Conservation (phyloP, 2,888 invertebrate genomes). For the Polydrusus cervinus region DNA sequence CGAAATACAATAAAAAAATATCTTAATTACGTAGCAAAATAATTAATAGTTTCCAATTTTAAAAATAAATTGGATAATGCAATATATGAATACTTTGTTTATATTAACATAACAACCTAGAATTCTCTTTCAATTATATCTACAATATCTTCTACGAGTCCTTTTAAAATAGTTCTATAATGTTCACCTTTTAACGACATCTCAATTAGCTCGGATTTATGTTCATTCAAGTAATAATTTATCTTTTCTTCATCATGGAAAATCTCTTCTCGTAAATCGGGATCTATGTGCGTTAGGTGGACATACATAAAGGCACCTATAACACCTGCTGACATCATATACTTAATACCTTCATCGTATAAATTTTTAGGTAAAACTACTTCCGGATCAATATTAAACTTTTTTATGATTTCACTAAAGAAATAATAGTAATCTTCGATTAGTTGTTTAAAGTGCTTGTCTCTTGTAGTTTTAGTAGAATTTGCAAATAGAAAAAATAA, state of each 20-base stretch:
- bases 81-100: too few relatives aligned
- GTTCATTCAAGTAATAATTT: conserved; percentile 31
- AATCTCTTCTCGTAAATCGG: conserved; percentile 38
- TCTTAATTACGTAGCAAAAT: too few relatives aligned
- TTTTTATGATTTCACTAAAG: conserved; percentile 9
- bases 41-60: too few relatives aligned
- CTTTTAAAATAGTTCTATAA: conserved; percentile 31
- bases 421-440: conserved; percentile 58
- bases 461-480: conserved; percentile 56
- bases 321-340: conserved; percentile 8
- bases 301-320: conserved; percentile 22
- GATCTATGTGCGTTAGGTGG: conserved; percentile 26
- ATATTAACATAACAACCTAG: background rate
- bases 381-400: conserved; percentile 25
- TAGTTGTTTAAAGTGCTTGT: conserved; percentile 54
- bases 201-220: conserved; percentile 33
- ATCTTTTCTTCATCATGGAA: conserved; percentile 24
- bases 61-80: too few relatives aligned
- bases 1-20: too few relatives aligned
- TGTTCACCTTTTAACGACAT: conserved; percentile 36
- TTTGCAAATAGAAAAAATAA: conserved; percentile 65
- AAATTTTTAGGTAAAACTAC: conserved; percentile 28
- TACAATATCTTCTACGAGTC: conserved; percentile 31
- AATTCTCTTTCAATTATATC: conserved; percentile 18
- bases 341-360: conserved; percentile 13